phyloP scores from a whole-genome alignment of 2,797 vertebrate species.

The Neomorphus geoffroyi region DNA sequence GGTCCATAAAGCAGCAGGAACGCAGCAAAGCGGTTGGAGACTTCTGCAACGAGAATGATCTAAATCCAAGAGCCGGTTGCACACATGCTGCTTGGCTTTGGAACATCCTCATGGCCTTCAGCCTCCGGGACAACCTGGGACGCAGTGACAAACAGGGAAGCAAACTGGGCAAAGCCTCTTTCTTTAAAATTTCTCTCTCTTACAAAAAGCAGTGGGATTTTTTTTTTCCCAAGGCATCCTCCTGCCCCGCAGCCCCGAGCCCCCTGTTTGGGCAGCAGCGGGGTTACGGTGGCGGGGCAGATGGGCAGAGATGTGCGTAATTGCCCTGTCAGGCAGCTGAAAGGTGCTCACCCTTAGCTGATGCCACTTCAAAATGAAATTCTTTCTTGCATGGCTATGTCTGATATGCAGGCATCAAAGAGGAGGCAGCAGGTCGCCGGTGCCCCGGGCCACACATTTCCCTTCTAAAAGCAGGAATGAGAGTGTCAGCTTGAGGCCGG shows the following conservation, averaged over 20 bases:
- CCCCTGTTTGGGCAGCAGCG: background rate
- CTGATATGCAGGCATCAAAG: slow-evolving; percentile 89
- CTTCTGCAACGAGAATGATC: background rate
- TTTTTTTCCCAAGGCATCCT: background rate
- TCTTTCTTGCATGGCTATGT: slow-evolving; percentile 81
- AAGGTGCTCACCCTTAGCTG: slow-evolving; percentile 77
- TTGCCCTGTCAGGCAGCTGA: slow-evolving; percentile 85
- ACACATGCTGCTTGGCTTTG: background rate
- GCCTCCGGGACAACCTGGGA: background rate
- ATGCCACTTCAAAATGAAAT: slow-evolving; percentile 91
- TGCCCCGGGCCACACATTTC: slow-evolving; percentile 69
- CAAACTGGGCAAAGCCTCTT: background rate
- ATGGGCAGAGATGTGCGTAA: slow-evolving; percentile 82
- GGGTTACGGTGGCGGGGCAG: slow-evolving; percentile 75
- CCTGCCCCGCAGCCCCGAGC: background rate
- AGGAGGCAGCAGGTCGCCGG: slow-evolving; percentile 72
- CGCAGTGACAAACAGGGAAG: fast-evolving
- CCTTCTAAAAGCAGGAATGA: slow-evolving; percentile 70
- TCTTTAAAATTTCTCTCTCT: background rate
- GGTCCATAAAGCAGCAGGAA: slow-evolving; percentile 37
- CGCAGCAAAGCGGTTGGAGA: background rate
- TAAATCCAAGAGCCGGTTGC: background rate
- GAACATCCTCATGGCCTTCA: background rate
- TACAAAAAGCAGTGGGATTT: background rate
- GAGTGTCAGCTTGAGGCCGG: slow-evolving; percentile 15